These are phyloP conservation scores for Apodemus agrarius DNA, from an alignment of 2,797 vertebrate species.

Conservation along the genomic window DNA sequence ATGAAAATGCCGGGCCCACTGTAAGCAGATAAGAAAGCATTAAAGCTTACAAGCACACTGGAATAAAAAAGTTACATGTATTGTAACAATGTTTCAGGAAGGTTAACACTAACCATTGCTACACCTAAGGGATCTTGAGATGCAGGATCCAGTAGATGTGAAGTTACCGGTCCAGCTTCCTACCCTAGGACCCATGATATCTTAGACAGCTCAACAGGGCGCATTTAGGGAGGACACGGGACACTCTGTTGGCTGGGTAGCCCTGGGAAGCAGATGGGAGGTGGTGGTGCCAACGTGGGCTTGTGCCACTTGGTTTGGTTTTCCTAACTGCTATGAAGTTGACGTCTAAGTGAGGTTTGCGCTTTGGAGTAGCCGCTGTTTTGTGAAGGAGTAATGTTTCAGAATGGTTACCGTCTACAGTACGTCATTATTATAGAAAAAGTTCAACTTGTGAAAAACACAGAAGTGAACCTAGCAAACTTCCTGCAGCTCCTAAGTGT, in stretches of 20 bases:
- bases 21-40: background rate
- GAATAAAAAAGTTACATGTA: background rate
- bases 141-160: background rate
- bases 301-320: background rate
- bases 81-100: background rate
- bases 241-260: background rate
- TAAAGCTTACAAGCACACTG: background rate
- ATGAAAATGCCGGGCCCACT: background rate
- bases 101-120: background rate
- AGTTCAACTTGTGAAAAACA: background rate
- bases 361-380: background rate
- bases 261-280: background rate
- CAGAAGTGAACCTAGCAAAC: background rate
- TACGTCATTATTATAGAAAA: background rate
- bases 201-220: background rate
- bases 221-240: background rate
- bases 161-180: background rate
- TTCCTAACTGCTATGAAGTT: background rate
- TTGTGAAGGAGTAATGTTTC: background rate
- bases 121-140: background rate
- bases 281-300: background rate
- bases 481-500: background rate
- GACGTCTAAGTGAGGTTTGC: fast-evolving
- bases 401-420: background rate
- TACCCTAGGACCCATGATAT: background rate